phyloP scores from a whole-genome alignment of 1,140 invertebrate species.

The Spodoptera litura region DNA sequence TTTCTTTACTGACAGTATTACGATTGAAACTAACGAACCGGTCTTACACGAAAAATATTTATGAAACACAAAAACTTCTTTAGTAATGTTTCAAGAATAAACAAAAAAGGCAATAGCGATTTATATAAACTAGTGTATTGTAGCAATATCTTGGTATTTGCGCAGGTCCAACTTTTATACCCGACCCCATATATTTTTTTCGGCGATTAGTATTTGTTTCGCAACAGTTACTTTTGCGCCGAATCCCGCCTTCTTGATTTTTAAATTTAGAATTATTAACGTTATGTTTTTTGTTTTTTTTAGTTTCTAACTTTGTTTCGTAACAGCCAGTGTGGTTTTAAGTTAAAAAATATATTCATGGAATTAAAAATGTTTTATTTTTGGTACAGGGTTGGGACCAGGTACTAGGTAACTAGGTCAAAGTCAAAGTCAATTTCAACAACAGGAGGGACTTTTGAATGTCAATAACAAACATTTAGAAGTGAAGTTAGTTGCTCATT shows the following conservation, averaged over 20 bases:
- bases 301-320: neutral
- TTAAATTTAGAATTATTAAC: neutral
- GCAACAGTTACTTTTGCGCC: neutral
- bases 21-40: too few species aligned
- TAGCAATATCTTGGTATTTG: neutral
- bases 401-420: too few species aligned
- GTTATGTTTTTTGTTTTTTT: neutral
- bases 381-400: too few species aligned
- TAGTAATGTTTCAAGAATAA: too few species aligned
- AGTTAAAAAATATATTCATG: neutral
- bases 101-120: neutral
- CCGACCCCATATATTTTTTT: constrained; percentile 12
- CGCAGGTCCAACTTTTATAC: neutral
- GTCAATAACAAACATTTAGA: too few species aligned
- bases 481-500: too few species aligned
- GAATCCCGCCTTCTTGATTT: neutral
- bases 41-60: too few species aligned
- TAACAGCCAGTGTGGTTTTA: neutral
- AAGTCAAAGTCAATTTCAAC: too few species aligned
- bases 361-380: too few species aligned
- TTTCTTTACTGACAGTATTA: too few species aligned
- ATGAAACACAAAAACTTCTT: too few species aligned
- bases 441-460: too few species aligned
- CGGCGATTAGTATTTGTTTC: constrained; percentile 16
- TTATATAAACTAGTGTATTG: neutral